Percentiles rank a stretch among this genome's conserved stretches.
phyloP scores from a whole-genome alignment of 2,888 invertebrate species.

The Pseudococcus longispinus region DNA sequence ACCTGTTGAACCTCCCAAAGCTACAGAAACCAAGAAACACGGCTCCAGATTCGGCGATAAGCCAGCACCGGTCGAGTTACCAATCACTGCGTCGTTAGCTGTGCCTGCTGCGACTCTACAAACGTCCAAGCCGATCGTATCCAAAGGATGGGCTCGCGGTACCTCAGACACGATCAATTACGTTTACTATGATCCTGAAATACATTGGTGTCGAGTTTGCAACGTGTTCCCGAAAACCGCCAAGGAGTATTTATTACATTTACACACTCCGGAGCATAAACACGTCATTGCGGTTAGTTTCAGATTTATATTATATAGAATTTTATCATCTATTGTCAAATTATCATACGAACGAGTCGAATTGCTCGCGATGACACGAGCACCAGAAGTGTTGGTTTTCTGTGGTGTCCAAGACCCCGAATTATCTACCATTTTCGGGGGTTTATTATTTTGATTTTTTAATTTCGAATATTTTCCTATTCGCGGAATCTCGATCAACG shows the following conservation, averaged over 20 bases:
- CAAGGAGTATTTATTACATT: constrained; percentile 83
- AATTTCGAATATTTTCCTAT: not conserved
- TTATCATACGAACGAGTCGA: not conserved
- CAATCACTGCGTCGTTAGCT: too few species aligned
- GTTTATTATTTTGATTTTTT: constrained; percentile 12
- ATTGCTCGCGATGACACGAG: not conserved
- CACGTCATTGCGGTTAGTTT: constrained; percentile 64
- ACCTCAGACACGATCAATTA: constrained; percentile 67
- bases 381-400: not conserved
- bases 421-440: not conserved
- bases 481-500: not conserved
- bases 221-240: constrained; percentile 86
- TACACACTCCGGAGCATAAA: constrained; percentile 80
- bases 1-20: not conserved
- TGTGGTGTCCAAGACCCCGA: not conserved
- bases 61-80: not conserved
- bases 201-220: constrained; percentile 89
- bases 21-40: not conserved
- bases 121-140: not conserved
- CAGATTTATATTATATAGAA: not conserved
- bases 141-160: not conserved
- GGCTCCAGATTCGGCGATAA: not conserved
- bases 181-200: constrained; percentile 86
- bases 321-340: not conserved
- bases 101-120: not conserved